phyloP scores from a whole-genome alignment of 1,140 invertebrate species.

The Radopholus similis region DNA sequence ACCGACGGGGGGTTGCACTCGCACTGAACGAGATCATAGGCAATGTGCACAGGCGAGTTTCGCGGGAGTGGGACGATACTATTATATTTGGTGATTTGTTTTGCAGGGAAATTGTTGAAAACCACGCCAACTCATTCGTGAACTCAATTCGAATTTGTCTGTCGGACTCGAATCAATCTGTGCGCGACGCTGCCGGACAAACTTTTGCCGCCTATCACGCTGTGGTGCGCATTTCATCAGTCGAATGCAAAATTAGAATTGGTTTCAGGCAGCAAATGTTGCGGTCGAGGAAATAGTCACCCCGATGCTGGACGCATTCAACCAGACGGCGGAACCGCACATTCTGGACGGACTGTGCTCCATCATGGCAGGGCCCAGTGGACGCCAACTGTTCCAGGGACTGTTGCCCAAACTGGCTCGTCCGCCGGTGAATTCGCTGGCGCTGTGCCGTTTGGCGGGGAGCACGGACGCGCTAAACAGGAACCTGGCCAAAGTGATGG shows the following conservation, averaged over 20 bases:
- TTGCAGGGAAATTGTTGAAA: slow-evolving; percentile 62
- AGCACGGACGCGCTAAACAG: slow-evolving; percentile 86
- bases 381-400: slow-evolving; percentile 86
- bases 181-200: slow-evolving; percentile 85
- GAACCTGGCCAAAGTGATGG: slow-evolving; percentile 83
- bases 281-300: slow-evolving; percentile 96
- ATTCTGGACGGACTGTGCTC: slow-evolving; percentile 39
- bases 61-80: slow-evolving; percentile 60
- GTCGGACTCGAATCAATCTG: slow-evolving; percentile 61
- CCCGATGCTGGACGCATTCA: slow-evolving; percentile 77
- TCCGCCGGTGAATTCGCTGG: slow-evolving; percentile 81
- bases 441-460: slow-evolving; percentile 82
- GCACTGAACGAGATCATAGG: slow-evolving; percentile 96
- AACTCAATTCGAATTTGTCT: slow-evolving; percentile 69
- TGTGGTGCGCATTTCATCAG: slow-evolving; percentile 10
- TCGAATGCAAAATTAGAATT: neutral
- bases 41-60: slow-evolving; percentile 89
- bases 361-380: slow-evolving; percentile 70
- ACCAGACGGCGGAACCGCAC: slow-evolving; percentile 65
- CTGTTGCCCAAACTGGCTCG: slow-evolving; percentile 74
- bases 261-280: slow-evolving; percentile 68
- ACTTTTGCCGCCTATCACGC: slow-evolving; percentile 88
- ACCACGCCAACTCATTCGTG: slow-evolving; percentile 89
- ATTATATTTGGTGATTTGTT: neutral
- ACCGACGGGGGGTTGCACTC: slow-evolving; percentile 94